phyloP scores from a whole-genome alignment of 37 sponge, comb jelly and placozoan species.

The Lycopodina hypogea region DNA sequence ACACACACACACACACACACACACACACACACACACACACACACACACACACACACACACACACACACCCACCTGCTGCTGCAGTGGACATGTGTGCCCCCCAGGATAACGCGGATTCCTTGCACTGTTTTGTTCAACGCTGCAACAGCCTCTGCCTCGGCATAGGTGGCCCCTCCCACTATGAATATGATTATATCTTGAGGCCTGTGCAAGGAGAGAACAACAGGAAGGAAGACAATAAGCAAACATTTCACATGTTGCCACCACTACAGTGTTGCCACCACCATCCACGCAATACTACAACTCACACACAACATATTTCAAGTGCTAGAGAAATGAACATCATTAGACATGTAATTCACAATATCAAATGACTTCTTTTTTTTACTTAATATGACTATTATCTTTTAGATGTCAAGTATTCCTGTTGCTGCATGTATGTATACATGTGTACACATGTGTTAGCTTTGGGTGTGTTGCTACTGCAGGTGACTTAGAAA shows the following conservation, averaged over 20 bases:
- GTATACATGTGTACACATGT: too few species aligned
- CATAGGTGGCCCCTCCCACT: constrained; percentile 94
- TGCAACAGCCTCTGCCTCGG: constrained; percentile 82
- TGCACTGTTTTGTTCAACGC: constrained; percentile 66
- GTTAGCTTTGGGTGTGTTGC: too few species aligned
- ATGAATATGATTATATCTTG: constrained; percentile 91
- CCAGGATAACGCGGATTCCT: constrained; percentile 81
- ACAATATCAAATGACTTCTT: too few species aligned
- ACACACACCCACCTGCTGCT: constrained; percentile 51
- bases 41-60: too few species aligned
- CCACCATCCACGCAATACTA: not conserved
- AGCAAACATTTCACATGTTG: not conserved
- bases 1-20: too few species aligned
- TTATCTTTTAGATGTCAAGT: too few species aligned
- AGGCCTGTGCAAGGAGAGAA: constrained; percentile 43
- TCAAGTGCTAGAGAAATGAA: not conserved
- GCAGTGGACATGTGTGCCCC: constrained; percentile 83
- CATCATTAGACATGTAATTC: too few species aligned
- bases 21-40: too few species aligned
- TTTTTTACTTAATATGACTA: too few species aligned
- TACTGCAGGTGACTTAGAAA: too few species aligned
- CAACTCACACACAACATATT: not conserved
- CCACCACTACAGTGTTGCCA: too few species aligned
- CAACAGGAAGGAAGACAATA: not conserved
- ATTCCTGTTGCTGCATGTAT: too few species aligned